Conservation (phyloP, 92 coral and sea anemone genomes). For the Palythoa grandiflora region DNA sequence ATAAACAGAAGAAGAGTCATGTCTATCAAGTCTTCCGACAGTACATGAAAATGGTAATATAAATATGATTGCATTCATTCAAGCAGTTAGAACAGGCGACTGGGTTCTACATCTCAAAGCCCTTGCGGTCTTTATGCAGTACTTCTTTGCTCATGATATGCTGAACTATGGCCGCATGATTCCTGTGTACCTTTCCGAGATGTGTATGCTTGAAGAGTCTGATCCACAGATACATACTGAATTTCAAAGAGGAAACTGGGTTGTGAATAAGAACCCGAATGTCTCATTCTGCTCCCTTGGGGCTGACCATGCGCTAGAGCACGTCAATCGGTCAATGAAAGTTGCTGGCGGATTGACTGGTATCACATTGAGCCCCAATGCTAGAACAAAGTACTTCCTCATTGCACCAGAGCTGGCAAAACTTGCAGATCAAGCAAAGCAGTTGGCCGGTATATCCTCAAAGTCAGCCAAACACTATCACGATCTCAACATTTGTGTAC, state of each 20-base stretch:
- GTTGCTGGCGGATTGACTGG: constrained; percentile 66
- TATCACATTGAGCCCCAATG: constrained; percentile 64
- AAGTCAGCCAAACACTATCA: too few species aligned
- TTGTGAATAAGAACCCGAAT: constrained; percentile 62
- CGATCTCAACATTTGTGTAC: too few species aligned
- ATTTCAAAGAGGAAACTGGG: constrained; percentile 71
- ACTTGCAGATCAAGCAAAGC: constrained; percentile 57
- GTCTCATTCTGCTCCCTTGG: constrained; percentile 63
- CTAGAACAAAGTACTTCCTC: constrained; percentile 61
- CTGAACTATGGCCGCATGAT: constrained; percentile 70
- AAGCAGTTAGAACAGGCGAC: constrained; percentile 67
- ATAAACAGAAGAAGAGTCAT: constrained; percentile 46
- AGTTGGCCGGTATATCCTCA: constrained; percentile 50
- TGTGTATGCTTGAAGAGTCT: constrained; percentile 37
- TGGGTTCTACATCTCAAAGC: constrained; percentile 68
- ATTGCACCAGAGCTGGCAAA: constrained; percentile 62
- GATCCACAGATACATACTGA: constrained; percentile 68
- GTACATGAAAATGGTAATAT: constrained; percentile 66
- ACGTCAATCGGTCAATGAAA: constrained; percentile 71
- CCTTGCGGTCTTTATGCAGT: constrained; percentile 58
- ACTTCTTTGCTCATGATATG: constrained; percentile 69
- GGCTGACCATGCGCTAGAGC: constrained; percentile 68
- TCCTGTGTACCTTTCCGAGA: constrained; percentile 69
- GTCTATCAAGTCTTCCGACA: constrained; percentile 49
- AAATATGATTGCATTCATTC: constrained; percentile 60